Base-by-base conservation (phyloP, 2,888 invertebrate genomes). In the Girardia tigrina region DNA sequence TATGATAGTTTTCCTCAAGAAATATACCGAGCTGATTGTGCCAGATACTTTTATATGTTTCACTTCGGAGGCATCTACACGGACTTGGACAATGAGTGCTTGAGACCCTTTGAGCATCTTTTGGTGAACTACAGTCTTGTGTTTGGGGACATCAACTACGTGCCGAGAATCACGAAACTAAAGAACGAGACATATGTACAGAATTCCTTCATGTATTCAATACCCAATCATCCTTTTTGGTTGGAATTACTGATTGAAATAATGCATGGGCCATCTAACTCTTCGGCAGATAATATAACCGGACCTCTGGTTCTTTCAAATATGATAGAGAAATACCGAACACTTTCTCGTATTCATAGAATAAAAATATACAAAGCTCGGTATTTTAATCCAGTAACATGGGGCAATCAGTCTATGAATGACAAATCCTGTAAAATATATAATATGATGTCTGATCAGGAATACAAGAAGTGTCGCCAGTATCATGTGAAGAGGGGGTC, bases 161-260 rank as follows among this genome's bases (percentile, higher is more conserved):
- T 56, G 4, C 4, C 2, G 8, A 56, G n/a, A 56, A 56, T 56
- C 4, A 56, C 56, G 23, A 12, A 12, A 56, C n/a, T 56, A 4
- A 16, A 8, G 2, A 4, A 71, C 23, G 71, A 12, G n/a, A 28
- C 2, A 6, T 71, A 71, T 23, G 74, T 74, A 69, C 74, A 74
- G 72, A 74, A 74, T 42, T 74, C 74, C 14, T 69, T 74, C 26
- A 74, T 74, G 74, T 74, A 74, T 69, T 56, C 56, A 14, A 20
- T 29, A 26, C 74, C 74, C 1, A 27, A 26, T 20, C 73, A 74
- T 42, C 70, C 42, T 16, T 56, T 74, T 42, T 74, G 74, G 74
- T 26, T 74, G 27, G 74, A 74, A 71, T 28, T 71, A n/a, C 6
- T 71, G 2, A 6, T 28, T 14, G 26, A 71, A 12, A 28, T 71